Base-by-base conservation (phyloP, 92 coral and sea anemone species). In the Palythoa heliodiscus region DNA sequence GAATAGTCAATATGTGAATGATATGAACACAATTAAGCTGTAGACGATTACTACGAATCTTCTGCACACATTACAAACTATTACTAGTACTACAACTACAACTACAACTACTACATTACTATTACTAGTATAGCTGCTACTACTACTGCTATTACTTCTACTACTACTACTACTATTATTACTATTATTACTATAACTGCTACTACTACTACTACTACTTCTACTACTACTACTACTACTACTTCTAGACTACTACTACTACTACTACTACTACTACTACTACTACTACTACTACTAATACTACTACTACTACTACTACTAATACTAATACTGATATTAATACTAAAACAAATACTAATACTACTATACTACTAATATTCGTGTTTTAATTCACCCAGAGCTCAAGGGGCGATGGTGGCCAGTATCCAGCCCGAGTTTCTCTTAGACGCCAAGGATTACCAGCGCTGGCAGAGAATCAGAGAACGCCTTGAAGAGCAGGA, bases 401-500 rank as follows among this genome's bases (percentile, higher is more conserved):
- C 95, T 0, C 99, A 96, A 78, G 99, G 99, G 8, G 99, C 99
- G 4, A 77, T 96, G 92, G 39, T 96, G 64, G 88, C 98, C 20
- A 89, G 93, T 43, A 87, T 94, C 22, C 89, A 87, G 55, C 91
- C 99, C 7, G 99, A 96, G 84, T 86, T 94, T 68, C 78, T 96
- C 29, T 86, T 96, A 58, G 93, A 91, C 24, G 76, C 77, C 23
- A 64, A 76, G 37, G 99, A 96, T 50, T 96, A 94, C 85, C 75
- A 83, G 70, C 88, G 91, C 60, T 96, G 99, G 99, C 70, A 81
- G 47, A 93, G 60, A 61, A 71, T 95, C 48, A 95, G 90, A 40
- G 70, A 87, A 60, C 82, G 72, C 20, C 61, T 85, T 67, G 40
- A 71, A 66, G 87, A 80, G 23, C 47, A 38, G 53, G 61, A 70